Conservation (phyloP, 1,140 invertebrate genomes). For the Fopius arisanus region DNA sequence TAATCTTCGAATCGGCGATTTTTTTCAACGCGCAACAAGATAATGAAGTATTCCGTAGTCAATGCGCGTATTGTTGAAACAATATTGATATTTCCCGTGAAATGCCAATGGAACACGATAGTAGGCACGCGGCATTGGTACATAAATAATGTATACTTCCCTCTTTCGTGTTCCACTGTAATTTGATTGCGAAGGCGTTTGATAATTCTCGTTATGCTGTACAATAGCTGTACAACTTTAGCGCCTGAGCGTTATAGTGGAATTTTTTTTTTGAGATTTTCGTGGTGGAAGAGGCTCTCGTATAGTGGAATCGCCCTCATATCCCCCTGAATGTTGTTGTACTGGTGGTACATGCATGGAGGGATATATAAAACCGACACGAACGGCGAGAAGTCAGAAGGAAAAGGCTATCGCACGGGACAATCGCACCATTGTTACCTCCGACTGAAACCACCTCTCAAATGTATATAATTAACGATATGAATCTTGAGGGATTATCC, state of each 20-base stretch:
- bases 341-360: neutral
- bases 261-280: neutral
- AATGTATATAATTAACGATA: conserved; percentile 54
- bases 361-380: conserved; percentile 14
- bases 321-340: neutral
- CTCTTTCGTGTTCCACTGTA: conserved; percentile 51
- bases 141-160: conserved; percentile 55
- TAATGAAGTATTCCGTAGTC: neutral
- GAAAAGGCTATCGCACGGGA: conserved; percentile 47
- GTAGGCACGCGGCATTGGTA: conserved; percentile 50
- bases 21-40: no score
- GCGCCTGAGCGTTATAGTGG: neutral
- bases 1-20: no score
- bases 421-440: conserved; percentile 56
- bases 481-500: conserved; percentile 51
- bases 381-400: conserved; percentile 40
- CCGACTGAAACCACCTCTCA: conserved; percentile 37
- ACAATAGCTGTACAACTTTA: neutral
- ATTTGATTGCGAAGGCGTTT: conserved; percentile 59
- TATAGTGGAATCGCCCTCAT: neutral
- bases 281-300: neutral
- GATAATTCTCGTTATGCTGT: conserved; percentile 40
- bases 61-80: neutral
- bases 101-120: neutral
- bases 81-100: conserved; percentile 1